Conservation (phyloP, 2,113 vertebrate species). For the Galeopterus variegatus region DNA sequence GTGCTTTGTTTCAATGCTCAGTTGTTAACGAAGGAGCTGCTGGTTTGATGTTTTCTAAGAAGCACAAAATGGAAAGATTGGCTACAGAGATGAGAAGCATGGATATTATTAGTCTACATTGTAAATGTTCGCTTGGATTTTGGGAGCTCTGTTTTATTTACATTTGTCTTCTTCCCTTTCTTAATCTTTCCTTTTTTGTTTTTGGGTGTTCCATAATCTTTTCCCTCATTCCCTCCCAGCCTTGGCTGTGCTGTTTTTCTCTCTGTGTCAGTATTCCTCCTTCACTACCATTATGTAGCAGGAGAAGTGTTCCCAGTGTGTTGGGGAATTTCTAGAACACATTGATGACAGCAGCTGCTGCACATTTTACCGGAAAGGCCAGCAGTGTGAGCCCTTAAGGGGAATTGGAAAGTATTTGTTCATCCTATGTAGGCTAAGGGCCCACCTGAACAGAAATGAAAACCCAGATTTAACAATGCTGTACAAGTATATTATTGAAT, state of each 20-base stretch:
- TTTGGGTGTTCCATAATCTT: not conserved
- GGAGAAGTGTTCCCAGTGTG: conserved; percentile 58
- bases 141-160: conserved; percentile 16
- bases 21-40: conserved; percentile 45
- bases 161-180: not conserved
- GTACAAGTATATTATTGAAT: not conserved
- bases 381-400: not conserved
- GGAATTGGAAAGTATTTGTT: conserved; percentile 48
- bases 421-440: not conserved
- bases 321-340: conserved; percentile 72
- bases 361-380: conserved; percentile 64
- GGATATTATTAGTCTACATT: not conserved
- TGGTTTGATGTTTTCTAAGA: not conserved
- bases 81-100: not conserved
- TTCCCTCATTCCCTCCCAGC: not conserved
- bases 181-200: not conserved
- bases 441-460: conserved; percentile 32
- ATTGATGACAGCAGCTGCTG: conserved; percentile 70
- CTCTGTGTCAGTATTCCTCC: conserved; percentile 32
- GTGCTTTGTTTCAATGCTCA: conserved; percentile 68
- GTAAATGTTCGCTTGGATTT: not conserved
- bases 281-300: conserved; percentile 43
- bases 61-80: not conserved
- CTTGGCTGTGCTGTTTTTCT: conserved; percentile 23
- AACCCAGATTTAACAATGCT: conserved; percentile 14